A percentile compares a stretch with the other conserved stretches of the same genome.
phyloP scores from a whole-genome alignment of 2,797 vertebrate genomes.

The Chrysocyon brachyurus region DNA sequence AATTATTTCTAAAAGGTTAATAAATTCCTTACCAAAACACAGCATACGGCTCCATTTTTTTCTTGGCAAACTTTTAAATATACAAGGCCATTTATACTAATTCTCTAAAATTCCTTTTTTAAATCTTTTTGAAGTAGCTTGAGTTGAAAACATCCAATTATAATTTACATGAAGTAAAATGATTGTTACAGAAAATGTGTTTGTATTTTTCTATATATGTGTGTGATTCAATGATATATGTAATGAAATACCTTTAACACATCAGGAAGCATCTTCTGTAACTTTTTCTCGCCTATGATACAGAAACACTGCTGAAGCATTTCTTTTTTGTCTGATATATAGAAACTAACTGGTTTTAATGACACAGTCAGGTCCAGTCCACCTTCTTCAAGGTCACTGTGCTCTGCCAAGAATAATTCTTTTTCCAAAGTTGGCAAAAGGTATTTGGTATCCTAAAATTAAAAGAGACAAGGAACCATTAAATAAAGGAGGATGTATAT shows the following conservation, averaged over 20 bases:
- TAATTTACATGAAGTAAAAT: constrained; percentile 18
- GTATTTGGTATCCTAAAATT: constrained; percentile 91
- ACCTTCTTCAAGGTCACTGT: constrained; percentile 97
- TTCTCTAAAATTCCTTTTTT: constrained; percentile 28
- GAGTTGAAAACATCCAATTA: constrained; percentile 50
- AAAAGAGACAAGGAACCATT: constrained; percentile 67
- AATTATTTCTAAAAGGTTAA: constrained; percentile 37
- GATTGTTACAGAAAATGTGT: neutral
- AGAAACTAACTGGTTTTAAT: constrained; percentile 96
- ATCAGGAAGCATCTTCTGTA: constrained; percentile 97
- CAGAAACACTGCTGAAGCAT: constrained; percentile 97
- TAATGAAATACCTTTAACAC: constrained; percentile 93
- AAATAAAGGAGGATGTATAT: constrained; percentile 9
- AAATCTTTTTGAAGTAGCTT: constrained; percentile 4
- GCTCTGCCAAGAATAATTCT: constrained; percentile 90
- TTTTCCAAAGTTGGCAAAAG: constrained; percentile 86
- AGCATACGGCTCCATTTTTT: neutral
- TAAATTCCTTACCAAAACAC: constrained; percentile 36
- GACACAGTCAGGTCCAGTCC: constrained; percentile 94
- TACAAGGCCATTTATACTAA: neutral
- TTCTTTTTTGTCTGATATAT: constrained; percentile 93
- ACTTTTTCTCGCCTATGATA: constrained; percentile 95
- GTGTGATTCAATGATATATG: neutral
- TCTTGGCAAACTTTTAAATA: constrained; percentile 47
- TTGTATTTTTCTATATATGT: neutral